phyloP scores from a whole-genome alignment of 2,888 invertebrate species.

The Aphodius sticticus region DNA sequence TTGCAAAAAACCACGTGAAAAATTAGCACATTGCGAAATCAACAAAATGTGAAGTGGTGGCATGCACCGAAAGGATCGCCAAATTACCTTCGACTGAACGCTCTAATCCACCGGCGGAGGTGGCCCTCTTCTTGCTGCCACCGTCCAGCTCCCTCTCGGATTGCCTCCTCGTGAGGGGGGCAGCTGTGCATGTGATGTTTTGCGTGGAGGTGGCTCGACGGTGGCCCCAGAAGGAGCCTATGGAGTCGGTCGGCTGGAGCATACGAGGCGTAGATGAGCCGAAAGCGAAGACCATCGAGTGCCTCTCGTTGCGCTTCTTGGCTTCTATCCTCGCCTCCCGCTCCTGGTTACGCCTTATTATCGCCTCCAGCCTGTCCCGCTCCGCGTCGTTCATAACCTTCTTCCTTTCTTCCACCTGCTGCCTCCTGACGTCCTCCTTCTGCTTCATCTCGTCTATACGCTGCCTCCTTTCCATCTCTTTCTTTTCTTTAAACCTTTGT shows the following conservation, averaged over 20 bases:
- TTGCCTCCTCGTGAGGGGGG: conserved; percentile 80
- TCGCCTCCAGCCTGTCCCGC: conserved; percentile 84
- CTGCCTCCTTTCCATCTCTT: conserved; percentile 83
- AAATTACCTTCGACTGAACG: conserved; percentile 68
- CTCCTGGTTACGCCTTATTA: conserved; percentile 85
- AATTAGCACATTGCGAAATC: conserved; percentile 14
- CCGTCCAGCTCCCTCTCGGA: conserved; percentile 83
- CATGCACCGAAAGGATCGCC: conserved; percentile 5
- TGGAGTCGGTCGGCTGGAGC: conserved; percentile 82
- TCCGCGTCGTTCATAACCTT: conserved; percentile 90
- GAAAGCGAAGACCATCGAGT: conserved; percentile 83
- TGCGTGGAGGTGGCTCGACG: conserved; percentile 90
- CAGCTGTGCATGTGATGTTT: conserved; percentile 81
- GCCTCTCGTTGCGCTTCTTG: conserved; percentile 79
- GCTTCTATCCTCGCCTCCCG: conserved; percentile 78
- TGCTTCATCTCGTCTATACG: conserved; percentile 84
- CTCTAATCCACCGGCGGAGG: conserved; percentile 76
- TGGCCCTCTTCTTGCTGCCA: conserved; percentile 78
- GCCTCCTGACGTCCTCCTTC: conserved; percentile 76
- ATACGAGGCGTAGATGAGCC: conserved; percentile 91
- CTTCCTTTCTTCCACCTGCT: conserved; percentile 86
- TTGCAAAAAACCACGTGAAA: conserved; percentile 31
- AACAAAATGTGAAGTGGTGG: conserved; percentile 27
- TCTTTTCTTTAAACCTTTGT: conserved; percentile 88
- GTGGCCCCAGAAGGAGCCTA: conserved; percentile 84